phyloP scores from a whole-genome alignment of 2,113 vertebrate genomes.

The Laterallus jamaicensis region DNA sequence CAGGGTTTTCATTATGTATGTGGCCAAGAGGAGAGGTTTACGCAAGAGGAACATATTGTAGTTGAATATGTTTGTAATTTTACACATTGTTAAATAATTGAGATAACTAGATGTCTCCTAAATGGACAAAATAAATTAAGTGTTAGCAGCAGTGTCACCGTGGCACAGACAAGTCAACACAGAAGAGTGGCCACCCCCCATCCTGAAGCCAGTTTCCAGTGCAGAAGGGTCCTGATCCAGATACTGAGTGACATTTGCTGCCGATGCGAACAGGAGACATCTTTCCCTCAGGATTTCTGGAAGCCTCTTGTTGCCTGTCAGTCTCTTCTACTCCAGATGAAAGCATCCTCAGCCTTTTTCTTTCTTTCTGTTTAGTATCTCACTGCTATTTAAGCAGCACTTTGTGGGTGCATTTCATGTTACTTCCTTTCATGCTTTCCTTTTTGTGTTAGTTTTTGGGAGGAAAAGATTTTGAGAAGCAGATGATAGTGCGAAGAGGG shows the following conservation, averaged over 20 bases:
- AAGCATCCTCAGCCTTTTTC: background rate
- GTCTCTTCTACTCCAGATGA: background rate
- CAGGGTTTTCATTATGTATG: conserved; percentile 82
- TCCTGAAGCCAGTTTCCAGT: background rate
- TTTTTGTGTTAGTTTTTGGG: conserved; percentile 30
- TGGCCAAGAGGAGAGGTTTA: conserved; percentile 77
- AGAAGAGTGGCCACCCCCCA: background rate
- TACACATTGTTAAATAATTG: conserved; percentile 73
- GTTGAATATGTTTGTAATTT: conserved; percentile 76
- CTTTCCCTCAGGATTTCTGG: background rate
- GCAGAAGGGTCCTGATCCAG: background rate
- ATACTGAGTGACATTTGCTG: background rate
- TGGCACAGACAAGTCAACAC: background rate
- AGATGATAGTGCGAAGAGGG: background rate
- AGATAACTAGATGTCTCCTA: conserved; percentile 69
- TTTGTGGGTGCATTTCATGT: background rate
- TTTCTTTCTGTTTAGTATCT: background rate
- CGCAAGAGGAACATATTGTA: conserved; percentile 77
- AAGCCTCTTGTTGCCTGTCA: background rate
- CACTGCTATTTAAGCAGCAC: background rate
- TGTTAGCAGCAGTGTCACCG: background rate
- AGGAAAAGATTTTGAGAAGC: conserved; percentile 42
- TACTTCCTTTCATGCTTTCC: background rate
- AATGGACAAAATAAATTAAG: conserved; percentile 52
- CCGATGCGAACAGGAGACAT: background rate